A percentile compares a stretch with the other conserved stretches of the same genome.
These are phyloP conservation scores for Ornithorhynchus anatinus DNA, from an alignment of 2,113 vertebrate genomes.

Conservation along the genomic window DNA sequence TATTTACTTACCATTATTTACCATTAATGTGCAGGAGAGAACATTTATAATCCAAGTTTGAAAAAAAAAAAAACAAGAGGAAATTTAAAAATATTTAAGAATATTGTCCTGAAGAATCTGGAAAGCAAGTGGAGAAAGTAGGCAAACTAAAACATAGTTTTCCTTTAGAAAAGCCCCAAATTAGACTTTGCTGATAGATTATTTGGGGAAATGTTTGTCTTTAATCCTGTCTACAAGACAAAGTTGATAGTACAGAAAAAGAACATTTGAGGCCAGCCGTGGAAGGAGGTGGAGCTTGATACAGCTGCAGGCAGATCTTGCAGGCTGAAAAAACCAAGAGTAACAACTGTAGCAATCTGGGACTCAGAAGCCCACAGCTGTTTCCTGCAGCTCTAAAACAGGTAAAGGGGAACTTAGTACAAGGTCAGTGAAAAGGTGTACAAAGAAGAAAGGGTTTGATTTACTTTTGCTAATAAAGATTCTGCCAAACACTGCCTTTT, in stretches of 20 bases:
- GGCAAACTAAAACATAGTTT: neutral
- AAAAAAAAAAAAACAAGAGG: too few relatives aligned
- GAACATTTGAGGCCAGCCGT: neutral
- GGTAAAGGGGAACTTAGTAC: neutral
- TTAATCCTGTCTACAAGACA: neutral
- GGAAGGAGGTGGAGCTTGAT: neutral
- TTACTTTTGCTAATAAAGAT: neutral
- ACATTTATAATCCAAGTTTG: too few relatives aligned
- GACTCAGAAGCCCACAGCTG: neutral
- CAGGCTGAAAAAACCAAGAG: neutral
- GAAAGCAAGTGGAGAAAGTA: too few relatives aligned
- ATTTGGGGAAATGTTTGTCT: neutral
- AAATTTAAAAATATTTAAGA: too few relatives aligned
- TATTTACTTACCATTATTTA: too few relatives aligned
- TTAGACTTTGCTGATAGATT: neutral
- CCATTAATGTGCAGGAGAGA: too few relatives aligned
- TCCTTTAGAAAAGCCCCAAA: neutral
- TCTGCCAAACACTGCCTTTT: neutral
- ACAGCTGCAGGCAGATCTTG: neutral
- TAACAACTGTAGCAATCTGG: neutral
- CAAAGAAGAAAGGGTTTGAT: neutral
- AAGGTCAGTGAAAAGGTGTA: neutral
- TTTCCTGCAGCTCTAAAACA: slow-evolving; percentile 12
- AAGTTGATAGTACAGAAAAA: neutral
- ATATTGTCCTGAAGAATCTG: too few relatives aligned